Evolutionary conservation across 1,140 invertebrate genomes (phyloP), one percentile per base, ranked within the genome.

Genomic region (Calliphora vicina): DNA sequence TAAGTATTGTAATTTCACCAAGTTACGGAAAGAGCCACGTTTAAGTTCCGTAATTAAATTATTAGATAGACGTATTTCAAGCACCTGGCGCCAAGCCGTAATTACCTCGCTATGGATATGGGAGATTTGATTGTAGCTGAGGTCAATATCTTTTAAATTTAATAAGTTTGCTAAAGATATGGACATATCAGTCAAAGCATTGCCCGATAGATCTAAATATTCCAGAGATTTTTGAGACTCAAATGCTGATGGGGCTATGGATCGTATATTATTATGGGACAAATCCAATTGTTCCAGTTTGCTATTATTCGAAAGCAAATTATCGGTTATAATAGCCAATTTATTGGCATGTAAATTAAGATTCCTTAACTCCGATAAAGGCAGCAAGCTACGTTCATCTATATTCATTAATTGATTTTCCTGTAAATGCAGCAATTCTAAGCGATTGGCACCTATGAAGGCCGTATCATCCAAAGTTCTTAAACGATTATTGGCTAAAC

Each of bases 111-210:
- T 92, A 76, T 94, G 93, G 61, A 96, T 91, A 82, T 92, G 91
- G 83, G 94, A 94, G n/a, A 97, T 92, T 84, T 95, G 93, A 91
- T 97, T 98, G 87, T 94, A 94, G 86, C 95, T 96, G 73, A 97
- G 90, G 89, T 97, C 96, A 20, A 98, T 91, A 71, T 93, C 91
- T 87, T 94, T 92, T 17, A 97, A 90, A 82, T 93, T 93, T 25
- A 93, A 92, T 81, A 97, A 91, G 83, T 93, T 93, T 71, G 94
- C 93, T 82, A 97, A 90, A 45, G 94, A 94, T 71, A 92, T 91
- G 5, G 95, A 95, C 82, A 98, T 92, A 86, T 94, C 93, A 1
- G 93, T 92, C 74, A 98, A 89, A 84, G 93, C 93, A 90, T 97
- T 97, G 84, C 95, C 93, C 6, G 96, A 96, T 76, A 96, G 92